These are phyloP conservation scores for Gymnoscopelus microlampas DNA, from an alignment of 2,797 vertebrate genomes.

Conservation along the genomic window DNA sequence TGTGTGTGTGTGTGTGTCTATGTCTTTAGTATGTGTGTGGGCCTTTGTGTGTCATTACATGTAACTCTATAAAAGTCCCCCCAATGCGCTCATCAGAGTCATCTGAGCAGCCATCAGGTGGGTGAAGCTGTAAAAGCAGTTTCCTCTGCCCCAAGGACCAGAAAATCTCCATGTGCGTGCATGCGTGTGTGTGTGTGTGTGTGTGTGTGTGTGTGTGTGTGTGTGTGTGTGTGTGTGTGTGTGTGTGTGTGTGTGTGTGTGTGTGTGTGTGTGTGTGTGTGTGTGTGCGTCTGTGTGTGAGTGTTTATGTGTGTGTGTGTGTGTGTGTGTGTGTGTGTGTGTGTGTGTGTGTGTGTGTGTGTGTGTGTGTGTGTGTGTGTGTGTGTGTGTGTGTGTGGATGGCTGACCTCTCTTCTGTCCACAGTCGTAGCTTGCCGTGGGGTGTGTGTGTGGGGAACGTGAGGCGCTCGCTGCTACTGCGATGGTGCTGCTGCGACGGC, in stretches of 20 bases:
- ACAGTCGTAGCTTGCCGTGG: constrained; percentile 90
- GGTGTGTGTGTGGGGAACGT: constrained; percentile 85
- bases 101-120: too few relatives aligned
- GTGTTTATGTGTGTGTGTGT: background rate
- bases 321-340: background rate
- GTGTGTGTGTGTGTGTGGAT: constrained; percentile 9
- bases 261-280: background rate
- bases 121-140: too few relatives aligned
- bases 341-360: constrained; percentile 8
- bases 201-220: background rate
- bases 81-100: too few relatives aligned
- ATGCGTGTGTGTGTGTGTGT: too few relatives aligned
- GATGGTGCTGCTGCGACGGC: constrained; percentile 79
- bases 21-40: too few relatives aligned
- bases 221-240: too few relatives aligned
- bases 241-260: constrained; percentile 9
- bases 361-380: constrained; percentile 7
- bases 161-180: too few relatives aligned
- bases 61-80: too few relatives aligned
- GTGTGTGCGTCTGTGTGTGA: background rate
- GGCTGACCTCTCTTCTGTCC: constrained; percentile 94
- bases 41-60: too few relatives aligned
- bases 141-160: too few relatives aligned
- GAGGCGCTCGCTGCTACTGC: constrained; percentile 85
- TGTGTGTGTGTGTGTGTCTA: too few relatives aligned